A percentile compares a stretch with the other conserved stretches of the same genome.
Conservation (phyloP, 2,797 vertebrate genomes). For the Chromobotia macracanthus region DNA sequence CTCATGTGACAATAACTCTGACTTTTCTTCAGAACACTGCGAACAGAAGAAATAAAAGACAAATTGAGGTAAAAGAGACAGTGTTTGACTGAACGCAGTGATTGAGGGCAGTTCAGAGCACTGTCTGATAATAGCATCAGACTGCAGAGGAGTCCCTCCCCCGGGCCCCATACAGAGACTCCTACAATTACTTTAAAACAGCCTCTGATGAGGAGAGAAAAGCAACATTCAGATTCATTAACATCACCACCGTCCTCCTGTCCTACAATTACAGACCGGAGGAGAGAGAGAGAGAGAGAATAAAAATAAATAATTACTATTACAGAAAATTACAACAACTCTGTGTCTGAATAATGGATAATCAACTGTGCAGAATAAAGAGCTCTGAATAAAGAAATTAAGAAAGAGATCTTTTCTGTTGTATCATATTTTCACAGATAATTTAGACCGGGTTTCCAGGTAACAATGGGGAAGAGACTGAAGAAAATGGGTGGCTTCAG, state of each 20-base stretch:
- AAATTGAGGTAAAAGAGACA: constrained; percentile 28
- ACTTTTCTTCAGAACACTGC: constrained; percentile 17
- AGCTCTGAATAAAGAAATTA: constrained; percentile 21
- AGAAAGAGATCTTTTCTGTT: constrained; percentile 10
- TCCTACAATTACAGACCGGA: constrained; percentile 40
- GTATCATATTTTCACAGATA: neutral
- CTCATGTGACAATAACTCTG: constrained; percentile 10
- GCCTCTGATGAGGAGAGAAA: constrained; percentile 64
- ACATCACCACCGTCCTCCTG: constrained; percentile 58
- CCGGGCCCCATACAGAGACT: constrained; percentile 69
- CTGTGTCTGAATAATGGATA: constrained; percentile 44
- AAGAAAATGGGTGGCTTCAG: neutral
- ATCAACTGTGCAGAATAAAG: constrained; percentile 25
- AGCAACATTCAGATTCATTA: constrained; percentile 70
- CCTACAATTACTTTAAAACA: constrained; percentile 68
- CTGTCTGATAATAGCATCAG: constrained; percentile 73
- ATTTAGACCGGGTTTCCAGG: constrained; percentile 14
- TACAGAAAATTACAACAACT: constrained; percentile 48
- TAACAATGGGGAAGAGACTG: neutral
- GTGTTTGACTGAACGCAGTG: constrained; percentile 63
- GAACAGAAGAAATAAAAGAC: constrained; percentile 37
- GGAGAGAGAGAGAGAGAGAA: constrained; percentile 4
- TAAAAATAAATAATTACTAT: constrained; percentile 20
- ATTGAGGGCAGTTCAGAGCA: constrained; percentile 70
- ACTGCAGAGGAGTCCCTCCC: constrained; percentile 67